Evolutionary conservation across 2,113 vertebrate genomes (phyloP).

Genomic region (Nothobranchius furzeri): DNA sequence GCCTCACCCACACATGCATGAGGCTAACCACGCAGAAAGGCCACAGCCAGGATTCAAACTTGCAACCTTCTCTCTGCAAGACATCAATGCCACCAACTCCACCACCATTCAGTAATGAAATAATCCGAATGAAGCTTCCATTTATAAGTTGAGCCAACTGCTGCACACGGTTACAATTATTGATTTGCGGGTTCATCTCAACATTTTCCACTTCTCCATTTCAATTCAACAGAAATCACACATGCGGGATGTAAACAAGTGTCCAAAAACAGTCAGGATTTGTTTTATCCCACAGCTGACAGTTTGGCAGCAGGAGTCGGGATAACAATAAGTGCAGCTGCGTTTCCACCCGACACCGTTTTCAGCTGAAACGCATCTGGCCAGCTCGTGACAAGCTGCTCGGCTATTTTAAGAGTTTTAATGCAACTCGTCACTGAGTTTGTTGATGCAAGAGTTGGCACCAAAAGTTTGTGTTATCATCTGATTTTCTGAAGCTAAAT

Average conservation of each 20-base stretch:
- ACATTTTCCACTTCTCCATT: conserved; percentile 44
- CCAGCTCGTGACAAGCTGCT: conserved; percentile 34
- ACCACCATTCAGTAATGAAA: too few species aligned
- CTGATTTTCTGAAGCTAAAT: conserved; percentile 21
- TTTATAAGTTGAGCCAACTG: too few species aligned
- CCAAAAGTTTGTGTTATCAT: conserved; percentile 25
- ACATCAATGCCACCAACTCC: too few species aligned
- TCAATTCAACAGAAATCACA: conserved; percentile 44
- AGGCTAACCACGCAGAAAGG: too few species aligned
- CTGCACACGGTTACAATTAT: background rate
- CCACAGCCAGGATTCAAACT: too few species aligned
- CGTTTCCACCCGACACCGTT: conserved; percentile 46
- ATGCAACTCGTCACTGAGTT: conserved; percentile 40
- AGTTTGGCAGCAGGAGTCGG: conserved; percentile 39
- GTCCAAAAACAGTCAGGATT: conserved; percentile 43
- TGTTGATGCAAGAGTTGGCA: conserved; percentile 46
- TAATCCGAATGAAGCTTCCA: too few species aligned
- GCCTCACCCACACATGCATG: too few species aligned
- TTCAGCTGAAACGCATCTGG: conserved; percentile 18
- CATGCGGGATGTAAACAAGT: conserved; percentile 48
- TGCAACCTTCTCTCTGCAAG: too few species aligned
- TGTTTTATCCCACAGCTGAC: conserved; percentile 50
- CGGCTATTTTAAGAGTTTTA: conserved; percentile 39
- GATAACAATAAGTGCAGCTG: conserved; percentile 58
- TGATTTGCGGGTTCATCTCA: background rate